Percentiles rank a stretch among this genome's conserved stretches.
phyloP scores from a whole-genome alignment of 1,140 invertebrate genomes.

The Coelopa frigida region DNA sequence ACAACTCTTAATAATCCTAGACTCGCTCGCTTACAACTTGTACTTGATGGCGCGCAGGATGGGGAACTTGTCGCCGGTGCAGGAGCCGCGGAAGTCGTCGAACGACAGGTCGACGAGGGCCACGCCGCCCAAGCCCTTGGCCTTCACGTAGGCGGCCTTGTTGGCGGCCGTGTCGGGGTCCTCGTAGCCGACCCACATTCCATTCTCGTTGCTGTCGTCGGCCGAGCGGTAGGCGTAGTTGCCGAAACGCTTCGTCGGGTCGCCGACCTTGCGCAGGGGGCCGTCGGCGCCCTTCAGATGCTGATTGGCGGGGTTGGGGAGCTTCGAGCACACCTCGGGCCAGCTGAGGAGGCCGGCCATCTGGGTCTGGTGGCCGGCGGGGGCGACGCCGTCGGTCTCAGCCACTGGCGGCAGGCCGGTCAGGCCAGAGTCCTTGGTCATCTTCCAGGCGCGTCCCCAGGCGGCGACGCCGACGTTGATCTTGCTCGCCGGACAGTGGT shows the following conservation, averaged over 20 bases:
- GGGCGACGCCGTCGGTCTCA: conserved; percentile 58
- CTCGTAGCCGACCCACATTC: conserved; percentile 87
- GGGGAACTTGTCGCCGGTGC: conserved; percentile 69
- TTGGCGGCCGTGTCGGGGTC: conserved; percentile 75
- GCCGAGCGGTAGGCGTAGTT: conserved; percentile 67
- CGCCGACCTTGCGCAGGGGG: conserved; percentile 60
- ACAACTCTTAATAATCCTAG: too few species aligned
- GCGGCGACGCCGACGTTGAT: conserved; percentile 76
- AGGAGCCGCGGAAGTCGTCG: conserved; percentile 77
- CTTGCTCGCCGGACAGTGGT: conserved; percentile 63
- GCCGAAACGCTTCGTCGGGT: conserved; percentile 69
- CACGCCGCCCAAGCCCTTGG: conserved; percentile 70
- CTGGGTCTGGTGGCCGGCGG: conserved; percentile 56
- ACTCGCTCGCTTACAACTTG: conserved; percentile 51
- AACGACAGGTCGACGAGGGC: conserved; percentile 72
- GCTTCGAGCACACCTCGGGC: conserved; percentile 69
- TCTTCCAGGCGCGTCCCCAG: conserved; percentile 75
- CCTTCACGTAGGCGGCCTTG: conserved; percentile 69
- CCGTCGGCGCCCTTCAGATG: conserved; percentile 54
- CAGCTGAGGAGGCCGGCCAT: conserved; percentile 70
- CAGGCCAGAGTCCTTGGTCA: conserved; percentile 63
- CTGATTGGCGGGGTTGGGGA: conserved; percentile 57
- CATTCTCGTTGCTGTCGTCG: conserved; percentile 59
- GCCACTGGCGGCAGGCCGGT: conserved; percentile 67
- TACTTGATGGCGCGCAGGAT: conserved; percentile 57